Conservation (phyloP, 2,888 invertebrate species). For the Epinotia nisella region DNA sequence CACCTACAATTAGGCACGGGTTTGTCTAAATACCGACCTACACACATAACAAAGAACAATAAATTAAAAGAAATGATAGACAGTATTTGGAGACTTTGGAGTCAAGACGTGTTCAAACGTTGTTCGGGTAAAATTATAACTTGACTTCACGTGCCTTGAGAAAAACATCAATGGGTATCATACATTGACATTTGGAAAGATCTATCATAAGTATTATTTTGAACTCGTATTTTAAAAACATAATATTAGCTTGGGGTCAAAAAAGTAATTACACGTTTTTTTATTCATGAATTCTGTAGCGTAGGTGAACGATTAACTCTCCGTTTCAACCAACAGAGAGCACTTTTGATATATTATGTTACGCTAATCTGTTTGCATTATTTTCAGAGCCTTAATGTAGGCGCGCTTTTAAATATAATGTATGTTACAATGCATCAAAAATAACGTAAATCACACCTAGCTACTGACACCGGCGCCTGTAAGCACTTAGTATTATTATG, state of each 20-base stretch:
- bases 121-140: too few species aligned
- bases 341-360: not conserved
- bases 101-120: not conserved
- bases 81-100: not conserved
- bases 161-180: not conserved
- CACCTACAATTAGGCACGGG: constrained; percentile 14
- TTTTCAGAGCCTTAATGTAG: not conserved
- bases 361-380: not conserved
- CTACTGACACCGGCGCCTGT: not conserved
- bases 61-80: not conserved
- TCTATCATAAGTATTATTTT: too few species aligned
- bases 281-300: not conserved
- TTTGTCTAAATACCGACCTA: not conserved
- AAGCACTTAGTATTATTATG: constrained; percentile 2
- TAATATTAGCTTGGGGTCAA: too few species aligned
- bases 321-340: not conserved
- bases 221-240: too few species aligned
- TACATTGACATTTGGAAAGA: too few species aligned
- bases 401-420: not conserved
- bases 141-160: not conserved
- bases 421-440: not conserved
- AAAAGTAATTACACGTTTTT: too few species aligned
- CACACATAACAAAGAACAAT: not conserved
- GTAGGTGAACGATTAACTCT: not conserved
- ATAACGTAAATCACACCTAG: constrained; percentile 1